Conservation (phyloP, 2,113 vertebrate genomes). For the Centropus unirufus region DNA sequence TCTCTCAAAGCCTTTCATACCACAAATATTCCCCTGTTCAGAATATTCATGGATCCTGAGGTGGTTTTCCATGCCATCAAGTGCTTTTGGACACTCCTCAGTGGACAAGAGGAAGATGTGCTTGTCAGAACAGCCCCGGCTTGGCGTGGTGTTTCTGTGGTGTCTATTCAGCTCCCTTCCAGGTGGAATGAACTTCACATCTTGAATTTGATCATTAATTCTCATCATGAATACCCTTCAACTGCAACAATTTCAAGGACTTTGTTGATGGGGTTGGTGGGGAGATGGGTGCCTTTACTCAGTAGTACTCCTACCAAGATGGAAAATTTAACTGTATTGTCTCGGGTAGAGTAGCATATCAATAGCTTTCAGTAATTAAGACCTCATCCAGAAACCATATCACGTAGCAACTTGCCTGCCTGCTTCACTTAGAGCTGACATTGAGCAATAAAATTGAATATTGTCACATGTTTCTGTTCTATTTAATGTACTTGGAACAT, state of each 20-base stretch:
- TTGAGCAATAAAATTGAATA: conserved; percentile 25
- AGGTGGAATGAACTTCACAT: background rate
- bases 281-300: background rate
- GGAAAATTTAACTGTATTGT: background rate
- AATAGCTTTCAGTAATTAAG: background rate
- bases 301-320: background rate
- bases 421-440: background rate
- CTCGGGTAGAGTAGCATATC: background rate
- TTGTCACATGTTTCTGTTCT: conserved; percentile 59
- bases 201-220: background rate
- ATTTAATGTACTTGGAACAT: background rate
- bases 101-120: background rate
- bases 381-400: background rate
- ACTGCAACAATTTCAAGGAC: background rate
- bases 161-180: background rate
- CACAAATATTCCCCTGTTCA: background rate
- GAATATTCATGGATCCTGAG: rapidly evolving
- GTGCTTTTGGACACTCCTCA: rapidly evolving
- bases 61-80: background rate
- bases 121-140: background rate
- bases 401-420: background rate
- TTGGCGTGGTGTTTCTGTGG: rapidly evolving
- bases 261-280: no score
- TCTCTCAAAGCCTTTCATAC: background rate
- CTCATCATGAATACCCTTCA: background rate